Conservation (phyloP, 2,797 vertebrate species). For the Psittacula echo region DNA sequence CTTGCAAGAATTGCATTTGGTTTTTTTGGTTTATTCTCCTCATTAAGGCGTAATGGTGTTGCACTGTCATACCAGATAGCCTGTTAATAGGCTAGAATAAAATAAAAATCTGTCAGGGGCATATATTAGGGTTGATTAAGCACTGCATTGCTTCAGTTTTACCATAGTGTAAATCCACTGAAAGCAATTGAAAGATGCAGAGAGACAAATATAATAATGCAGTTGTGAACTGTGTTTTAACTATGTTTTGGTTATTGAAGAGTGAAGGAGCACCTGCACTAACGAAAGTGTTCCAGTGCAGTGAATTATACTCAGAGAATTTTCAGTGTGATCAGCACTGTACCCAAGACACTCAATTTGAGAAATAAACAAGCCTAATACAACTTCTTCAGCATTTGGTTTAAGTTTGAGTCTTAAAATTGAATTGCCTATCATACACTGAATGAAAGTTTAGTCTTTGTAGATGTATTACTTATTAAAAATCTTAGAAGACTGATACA, state of each 20-base stretch:
- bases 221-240: background rate
- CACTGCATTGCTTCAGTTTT: background rate
- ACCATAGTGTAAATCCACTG: background rate
- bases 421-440: background rate
- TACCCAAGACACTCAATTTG: background rate
- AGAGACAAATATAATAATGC: background rate
- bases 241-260: background rate
- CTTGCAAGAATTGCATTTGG: slow-evolving; percentile 61
- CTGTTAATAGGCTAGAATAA: slow-evolving; percentile 69
- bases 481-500: background rate
- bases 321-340: background rate
- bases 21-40: slow-evolving; percentile 74
- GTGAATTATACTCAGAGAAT: slow-evolving; percentile 21
- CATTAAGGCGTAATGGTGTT: slow-evolving; percentile 73
- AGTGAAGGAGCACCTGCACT: background rate
- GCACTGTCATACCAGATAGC: slow-evolving; percentile 59
- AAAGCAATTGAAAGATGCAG: slow-evolving; percentile 13
- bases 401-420: background rate
- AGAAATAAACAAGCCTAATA: background rate
- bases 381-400: background rate
- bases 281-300: background rate
- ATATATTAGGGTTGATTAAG: slow-evolving; percentile 27
- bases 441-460: background rate
- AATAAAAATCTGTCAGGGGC: slow-evolving; percentile 59
- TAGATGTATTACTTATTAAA: background rate